These are phyloP conservation scores for Anableps anableps DNA, from an alignment of 2,797 vertebrate species.

Conservation along the genomic window DNA sequence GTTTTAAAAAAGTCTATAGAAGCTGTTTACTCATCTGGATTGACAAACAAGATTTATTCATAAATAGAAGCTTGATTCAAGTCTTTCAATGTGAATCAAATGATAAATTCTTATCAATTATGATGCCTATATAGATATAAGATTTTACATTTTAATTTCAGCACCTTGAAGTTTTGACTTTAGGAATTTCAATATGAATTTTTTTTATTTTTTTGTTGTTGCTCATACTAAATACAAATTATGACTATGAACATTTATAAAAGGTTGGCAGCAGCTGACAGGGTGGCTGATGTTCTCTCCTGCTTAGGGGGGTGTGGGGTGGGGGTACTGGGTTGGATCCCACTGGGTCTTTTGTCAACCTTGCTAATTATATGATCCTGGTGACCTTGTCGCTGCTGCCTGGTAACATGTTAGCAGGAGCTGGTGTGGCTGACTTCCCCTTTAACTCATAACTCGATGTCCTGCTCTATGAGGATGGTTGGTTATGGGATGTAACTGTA, in stretches of 20 bases:
- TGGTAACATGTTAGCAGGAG: constrained; percentile 69
- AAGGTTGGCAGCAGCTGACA: constrained; percentile 33
- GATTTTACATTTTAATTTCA: background rate
- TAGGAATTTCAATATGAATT: background rate
- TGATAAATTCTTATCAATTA: too few relatives aligned
- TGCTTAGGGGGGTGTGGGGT: constrained; percentile 49
- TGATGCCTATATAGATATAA: too few relatives aligned
- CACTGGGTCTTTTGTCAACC: constrained; percentile 76
- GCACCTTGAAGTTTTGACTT: background rate
- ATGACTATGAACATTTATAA: constrained; percentile 4
- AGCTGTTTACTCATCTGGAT: background rate
- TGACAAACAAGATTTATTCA: background rate
- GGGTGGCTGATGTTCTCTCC: constrained; percentile 56
- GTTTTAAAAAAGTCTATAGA: background rate
- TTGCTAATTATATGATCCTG: constrained; percentile 77
- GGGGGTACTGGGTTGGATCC: constrained; percentile 51
- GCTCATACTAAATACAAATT: background rate
- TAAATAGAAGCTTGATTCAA: background rate
- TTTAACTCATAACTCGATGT: constrained; percentile 59
- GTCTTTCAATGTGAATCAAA: too few relatives aligned
- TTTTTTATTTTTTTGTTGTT: background rate
- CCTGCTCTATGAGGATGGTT: constrained; percentile 20
- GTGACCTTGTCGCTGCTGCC: constrained; percentile 69
- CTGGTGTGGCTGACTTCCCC: constrained; percentile 42
- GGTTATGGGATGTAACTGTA: constrained; percentile 5